phyloP scores from a whole-genome alignment of 2,797 vertebrate species.

The Acanthurus leucopareius region DNA sequence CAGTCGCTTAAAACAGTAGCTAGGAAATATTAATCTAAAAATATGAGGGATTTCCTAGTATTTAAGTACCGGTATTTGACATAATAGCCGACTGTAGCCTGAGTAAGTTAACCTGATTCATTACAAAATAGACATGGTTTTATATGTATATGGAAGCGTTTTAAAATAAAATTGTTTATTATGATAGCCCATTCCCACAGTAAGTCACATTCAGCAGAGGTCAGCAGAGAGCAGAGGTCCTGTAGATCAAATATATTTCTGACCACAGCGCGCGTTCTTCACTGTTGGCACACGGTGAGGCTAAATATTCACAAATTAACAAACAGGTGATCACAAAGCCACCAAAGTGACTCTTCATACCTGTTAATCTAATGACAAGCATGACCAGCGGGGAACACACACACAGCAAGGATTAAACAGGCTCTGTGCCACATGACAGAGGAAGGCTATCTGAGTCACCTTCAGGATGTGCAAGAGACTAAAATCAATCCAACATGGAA shows the following conservation, averaged over 20 bases:
- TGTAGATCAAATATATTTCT: constrained; percentile 26
- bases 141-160: background rate
- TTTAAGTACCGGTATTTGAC: background rate
- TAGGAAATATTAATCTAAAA: background rate
- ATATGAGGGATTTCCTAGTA: background rate
- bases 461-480: constrained; percentile 80
- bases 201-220: constrained; percentile 50
- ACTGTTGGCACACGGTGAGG: constrained; percentile 49
- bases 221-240: constrained; percentile 60
- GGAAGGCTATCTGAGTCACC: constrained; percentile 71
- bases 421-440: constrained; percentile 63
- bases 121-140: background rate
- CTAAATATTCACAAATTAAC: constrained; percentile 79
- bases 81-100: background rate
- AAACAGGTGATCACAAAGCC: constrained; percentile 81
- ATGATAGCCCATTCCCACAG: background rate
- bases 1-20: background rate
- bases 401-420: constrained; percentile 67
- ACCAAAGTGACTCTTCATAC: constrained; percentile 68
- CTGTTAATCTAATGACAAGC: constrained; percentile 79
- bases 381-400: constrained; percentile 63
- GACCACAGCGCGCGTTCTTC: constrained; percentile 31
- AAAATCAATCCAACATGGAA: constrained; percentile 75
- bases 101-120: background rate
- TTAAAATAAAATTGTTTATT: background rate